These are phyloP conservation scores for Sminthurides bifidus DNA, from an alignment of 1,140 invertebrate species.

Conservation along the genomic window DNA sequence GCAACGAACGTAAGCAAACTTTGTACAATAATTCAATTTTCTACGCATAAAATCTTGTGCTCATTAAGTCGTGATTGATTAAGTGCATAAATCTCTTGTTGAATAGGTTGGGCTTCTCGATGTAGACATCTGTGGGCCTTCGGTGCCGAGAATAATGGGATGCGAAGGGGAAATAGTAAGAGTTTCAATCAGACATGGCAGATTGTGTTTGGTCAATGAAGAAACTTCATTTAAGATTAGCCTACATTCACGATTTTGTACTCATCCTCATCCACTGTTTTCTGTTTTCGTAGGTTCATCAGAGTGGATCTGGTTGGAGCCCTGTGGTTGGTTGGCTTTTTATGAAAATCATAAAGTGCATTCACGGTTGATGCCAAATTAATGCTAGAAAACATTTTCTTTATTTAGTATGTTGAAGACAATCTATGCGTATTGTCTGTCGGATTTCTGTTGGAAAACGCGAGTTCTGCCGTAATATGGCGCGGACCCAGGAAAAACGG, in stretches of 20 bases:
- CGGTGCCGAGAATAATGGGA: slow-evolving; percentile 48
- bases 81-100: slow-evolving; percentile 7
- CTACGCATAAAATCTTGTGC: not conserved
- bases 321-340: slow-evolving; percentile 59
- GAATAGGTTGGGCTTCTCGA: slow-evolving; percentile 70
- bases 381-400: slow-evolving; percentile 1
- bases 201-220: not conserved
- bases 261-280: too few relatives aligned
- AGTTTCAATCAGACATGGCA: slow-evolving; percentile 11
- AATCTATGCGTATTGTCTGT: slow-evolving; percentile 88
- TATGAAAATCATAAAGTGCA: not conserved
- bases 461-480: slow-evolving; percentile 87
- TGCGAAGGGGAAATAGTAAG: slow-evolving; percentile 44
- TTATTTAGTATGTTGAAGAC: slow-evolving; percentile 59
- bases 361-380: not conserved
- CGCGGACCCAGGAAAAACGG: slow-evolving; percentile 89
- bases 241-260: too few relatives aligned
- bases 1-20: slow-evolving; percentile 53
- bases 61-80: not conserved
- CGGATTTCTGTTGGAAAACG: slow-evolving; percentile 69
- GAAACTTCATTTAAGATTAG: too few relatives aligned
- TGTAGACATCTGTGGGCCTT: slow-evolving; percentile 86
- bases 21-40: not conserved
- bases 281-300: slow-evolving; percentile 56
- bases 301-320: slow-evolving; percentile 93